phyloP scores from a whole-genome alignment of 2,797 vertebrate species.

The Vultur gryphus region DNA sequence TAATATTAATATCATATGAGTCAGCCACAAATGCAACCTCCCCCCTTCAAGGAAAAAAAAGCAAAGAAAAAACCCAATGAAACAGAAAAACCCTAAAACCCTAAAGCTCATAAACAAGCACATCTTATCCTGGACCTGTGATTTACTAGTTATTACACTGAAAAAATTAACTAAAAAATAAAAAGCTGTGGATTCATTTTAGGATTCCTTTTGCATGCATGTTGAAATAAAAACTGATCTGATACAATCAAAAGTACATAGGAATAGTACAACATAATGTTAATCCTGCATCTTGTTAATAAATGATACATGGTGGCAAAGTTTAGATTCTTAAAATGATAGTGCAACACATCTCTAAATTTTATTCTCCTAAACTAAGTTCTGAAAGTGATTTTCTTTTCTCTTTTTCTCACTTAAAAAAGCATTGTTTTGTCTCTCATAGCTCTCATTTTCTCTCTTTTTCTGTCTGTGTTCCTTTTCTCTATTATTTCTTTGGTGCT shows the following conservation, averaged over 20 bases:
- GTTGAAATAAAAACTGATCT: neutral
- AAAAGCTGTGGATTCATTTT: neutral
- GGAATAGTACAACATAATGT: neutral
- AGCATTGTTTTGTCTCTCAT: neutral
- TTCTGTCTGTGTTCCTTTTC: neutral
- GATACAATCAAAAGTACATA: neutral
- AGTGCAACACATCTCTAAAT: neutral
- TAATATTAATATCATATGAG: neutral
- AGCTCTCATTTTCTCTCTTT: neutral
- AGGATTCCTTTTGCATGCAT: neutral
- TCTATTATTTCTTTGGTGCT: neutral
- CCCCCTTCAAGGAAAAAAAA: neutral
- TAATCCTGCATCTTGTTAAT: neutral
- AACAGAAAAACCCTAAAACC: neutral
- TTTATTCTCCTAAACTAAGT: neutral
- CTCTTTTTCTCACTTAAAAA: neutral
- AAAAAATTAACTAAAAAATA: neutral
- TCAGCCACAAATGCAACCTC: neutral
- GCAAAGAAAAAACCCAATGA: neutral
- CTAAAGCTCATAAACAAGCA: neutral
- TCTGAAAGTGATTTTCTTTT: neutral
- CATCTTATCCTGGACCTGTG: neutral
- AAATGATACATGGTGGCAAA: neutral
- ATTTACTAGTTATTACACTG: neutral
- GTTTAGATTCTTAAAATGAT: neutral